A percentile compares a stretch with the other conserved stretches of the same genome.
phyloP scores from a whole-genome alignment of 2,113 vertebrate genomes.

The Hemibates koningsi region DNA sequence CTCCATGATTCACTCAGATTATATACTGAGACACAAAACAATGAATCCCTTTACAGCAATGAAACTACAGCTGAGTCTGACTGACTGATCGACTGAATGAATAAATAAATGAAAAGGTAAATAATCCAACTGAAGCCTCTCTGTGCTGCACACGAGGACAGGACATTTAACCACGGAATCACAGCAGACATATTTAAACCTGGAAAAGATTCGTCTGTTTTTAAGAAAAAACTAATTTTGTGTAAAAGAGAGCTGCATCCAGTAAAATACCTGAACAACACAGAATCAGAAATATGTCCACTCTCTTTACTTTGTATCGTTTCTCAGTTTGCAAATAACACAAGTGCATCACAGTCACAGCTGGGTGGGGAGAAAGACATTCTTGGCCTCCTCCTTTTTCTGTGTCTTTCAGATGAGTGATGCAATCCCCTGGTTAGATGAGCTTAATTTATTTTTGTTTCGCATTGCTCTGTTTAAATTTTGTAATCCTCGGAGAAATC shows the following conservation, averaged over 20 bases:
- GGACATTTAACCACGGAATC: background rate
- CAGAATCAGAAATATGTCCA: background rate
- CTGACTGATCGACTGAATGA: background rate
- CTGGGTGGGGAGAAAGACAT: background rate
- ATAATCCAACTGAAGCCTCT: background rate
- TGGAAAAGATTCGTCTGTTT: background rate
- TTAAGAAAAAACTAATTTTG: background rate
- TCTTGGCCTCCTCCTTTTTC: background rate
- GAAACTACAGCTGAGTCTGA: background rate
- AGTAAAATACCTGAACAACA: background rate
- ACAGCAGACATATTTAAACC: background rate
- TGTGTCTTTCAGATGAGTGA: background rate
- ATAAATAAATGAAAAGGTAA: background rate
- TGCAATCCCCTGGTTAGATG: accelerated
- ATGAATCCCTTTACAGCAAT: background rate
- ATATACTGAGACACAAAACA: background rate
- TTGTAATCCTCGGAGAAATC: background rate
- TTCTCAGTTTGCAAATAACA: background rate
- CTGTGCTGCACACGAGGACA: background rate
- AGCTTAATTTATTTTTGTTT: background rate
- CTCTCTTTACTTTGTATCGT: accelerated
- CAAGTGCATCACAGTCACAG: background rate
- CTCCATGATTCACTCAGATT: background rate
- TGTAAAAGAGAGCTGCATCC: background rate
- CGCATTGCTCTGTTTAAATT: background rate